Base-by-base conservation (phyloP, 2,888 invertebrate genomes). In the Trypoxylon attenuatum region DNA sequence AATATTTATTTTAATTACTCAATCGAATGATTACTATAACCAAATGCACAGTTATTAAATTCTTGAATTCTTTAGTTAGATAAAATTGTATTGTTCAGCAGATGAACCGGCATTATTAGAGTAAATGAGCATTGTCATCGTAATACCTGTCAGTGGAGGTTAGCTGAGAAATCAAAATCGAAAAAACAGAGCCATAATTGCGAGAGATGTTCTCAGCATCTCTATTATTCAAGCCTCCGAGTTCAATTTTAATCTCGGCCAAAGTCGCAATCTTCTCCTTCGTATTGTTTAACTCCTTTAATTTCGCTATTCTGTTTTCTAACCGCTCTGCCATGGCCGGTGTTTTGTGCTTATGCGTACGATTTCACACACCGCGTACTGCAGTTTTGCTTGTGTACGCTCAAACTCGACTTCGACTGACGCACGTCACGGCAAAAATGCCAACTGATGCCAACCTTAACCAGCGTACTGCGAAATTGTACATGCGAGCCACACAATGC, bases 111-210 rank as follows among this genome's bases (percentile, higher is more conserved):
- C 33, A 41, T 5, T 41, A 18, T 15, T 10, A 10, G 4, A 51
- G 51, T 19, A 4, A 33, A 5, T 15, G 6, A 78, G 73, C 22
- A 70, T 73, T 69, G 41, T 54, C 53, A 70, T 80, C 77, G 81
- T 76, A 71, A 10, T 74, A 84, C 85, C 77, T 81, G 69, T 85
- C 82, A 56, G 72, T 69, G 8, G 82, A 81, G 80, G 82, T 81
- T 82, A 86, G 52, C 33, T 81, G 71, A 8, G 68, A 43, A 58
- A 84, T 80, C 16, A 86, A 60, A 10, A 13, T 10, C 3, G 5
- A 4, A 13, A 60, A 68, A 10, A 58, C 62, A 18, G 81, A 65
- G 54, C 85, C 77, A 27, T 82, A 54, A 62, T 69, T 77, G 1
- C 55, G 41, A 29, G 73, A 70, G 4, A 82, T 59, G 22, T 78